A percentile compares a stretch with the other conserved stretches of the same genome.
Conservation (phyloP, 92 coral and sea anemone species). For the Anthopleura xanthogrammica region DNA sequence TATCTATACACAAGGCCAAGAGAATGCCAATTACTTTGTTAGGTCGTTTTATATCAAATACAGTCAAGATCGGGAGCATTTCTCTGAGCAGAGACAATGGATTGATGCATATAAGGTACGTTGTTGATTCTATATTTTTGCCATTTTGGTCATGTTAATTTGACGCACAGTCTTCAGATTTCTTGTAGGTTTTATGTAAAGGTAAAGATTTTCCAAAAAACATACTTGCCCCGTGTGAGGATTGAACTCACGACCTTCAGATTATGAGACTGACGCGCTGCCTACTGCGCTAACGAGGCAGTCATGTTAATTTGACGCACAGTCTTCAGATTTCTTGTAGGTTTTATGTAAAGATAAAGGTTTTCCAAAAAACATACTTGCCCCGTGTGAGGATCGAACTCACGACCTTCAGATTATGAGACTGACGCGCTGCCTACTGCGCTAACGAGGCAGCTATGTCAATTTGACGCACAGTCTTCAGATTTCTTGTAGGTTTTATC, state of each 20-base stretch:
- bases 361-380: slow-evolving; percentile 15
- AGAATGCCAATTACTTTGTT: slow-evolving; percentile 57
- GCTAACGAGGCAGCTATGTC: slow-evolving; percentile 71
- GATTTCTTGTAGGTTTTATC: no score
- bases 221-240: slow-evolving; percentile 95
- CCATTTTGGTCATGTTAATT: no score
- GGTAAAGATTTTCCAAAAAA: background rate
- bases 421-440: slow-evolving; percentile 99
- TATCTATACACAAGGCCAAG: slow-evolving; percentile 83
- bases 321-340: no score
- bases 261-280: slow-evolving; percentile 81
- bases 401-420: slow-evolving; percentile 99
- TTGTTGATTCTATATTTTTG: background rate
- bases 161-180: no score
- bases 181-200: no score
- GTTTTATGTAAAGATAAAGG: no score
- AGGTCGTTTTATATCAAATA: slow-evolving; percentile 60
- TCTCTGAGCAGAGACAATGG: slow-evolving; percentile 62
- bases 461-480: no score
- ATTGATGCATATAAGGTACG: slow-evolving; percentile 31
- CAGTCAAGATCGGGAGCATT: slow-evolving; percentile 74
- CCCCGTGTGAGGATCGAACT: slow-evolving; percentile 99
- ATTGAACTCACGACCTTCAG: slow-evolving; percentile 99
- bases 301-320: no score
- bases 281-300: slow-evolving; percentile 84